Evolutionary conservation across 2,888 invertebrate species (phyloP).

Genomic region (Carpatolechia fugitivella): DNA sequence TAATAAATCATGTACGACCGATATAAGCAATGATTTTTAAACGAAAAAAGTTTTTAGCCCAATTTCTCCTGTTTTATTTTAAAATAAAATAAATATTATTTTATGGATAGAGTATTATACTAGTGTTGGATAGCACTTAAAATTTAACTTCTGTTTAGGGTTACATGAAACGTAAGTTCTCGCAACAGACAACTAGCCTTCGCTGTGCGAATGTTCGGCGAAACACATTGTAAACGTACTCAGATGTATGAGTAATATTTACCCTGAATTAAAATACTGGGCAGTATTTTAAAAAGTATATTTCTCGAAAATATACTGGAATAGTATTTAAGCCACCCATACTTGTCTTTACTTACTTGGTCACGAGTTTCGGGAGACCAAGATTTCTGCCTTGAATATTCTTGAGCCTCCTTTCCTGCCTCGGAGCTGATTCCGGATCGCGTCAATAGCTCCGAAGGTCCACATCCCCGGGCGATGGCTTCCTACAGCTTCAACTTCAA

Average conservation of each 20-base stretch:
- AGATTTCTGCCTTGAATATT: background rate
- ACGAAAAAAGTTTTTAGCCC: too few relatives aligned
- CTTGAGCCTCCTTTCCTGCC: background rate
- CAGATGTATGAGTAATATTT: too few relatives aligned
- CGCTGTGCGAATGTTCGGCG: constrained; percentile 20
- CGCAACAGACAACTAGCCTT: background rate
- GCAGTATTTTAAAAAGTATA: background rate
- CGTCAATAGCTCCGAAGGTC: too few relatives aligned
- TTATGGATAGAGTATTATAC: too few relatives aligned
- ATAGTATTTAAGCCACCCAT: constrained; percentile 11
- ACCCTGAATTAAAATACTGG: too few relatives aligned
- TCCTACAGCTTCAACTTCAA: constrained; percentile 13
- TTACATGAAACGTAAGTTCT: constrained; percentile 13
- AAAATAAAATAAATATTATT: background rate
- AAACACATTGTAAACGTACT: constrained; percentile 18
- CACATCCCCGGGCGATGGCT: background rate
- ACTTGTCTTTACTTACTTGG: constrained; percentile 13
- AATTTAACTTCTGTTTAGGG: constrained; percentile 8
- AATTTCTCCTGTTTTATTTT: too few relatives aligned
- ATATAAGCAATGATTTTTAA: too few relatives aligned
- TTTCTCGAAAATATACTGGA: background rate
- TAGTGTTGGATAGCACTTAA: background rate
- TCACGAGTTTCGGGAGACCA: background rate
- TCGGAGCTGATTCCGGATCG: too few relatives aligned
- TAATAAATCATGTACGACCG: background rate